Evolutionary conservation across 2,113 vertebrate genomes (phyloP), one percentile per base, ranked within the genome.

Genomic region (Ahaetulla prasina): DNA sequence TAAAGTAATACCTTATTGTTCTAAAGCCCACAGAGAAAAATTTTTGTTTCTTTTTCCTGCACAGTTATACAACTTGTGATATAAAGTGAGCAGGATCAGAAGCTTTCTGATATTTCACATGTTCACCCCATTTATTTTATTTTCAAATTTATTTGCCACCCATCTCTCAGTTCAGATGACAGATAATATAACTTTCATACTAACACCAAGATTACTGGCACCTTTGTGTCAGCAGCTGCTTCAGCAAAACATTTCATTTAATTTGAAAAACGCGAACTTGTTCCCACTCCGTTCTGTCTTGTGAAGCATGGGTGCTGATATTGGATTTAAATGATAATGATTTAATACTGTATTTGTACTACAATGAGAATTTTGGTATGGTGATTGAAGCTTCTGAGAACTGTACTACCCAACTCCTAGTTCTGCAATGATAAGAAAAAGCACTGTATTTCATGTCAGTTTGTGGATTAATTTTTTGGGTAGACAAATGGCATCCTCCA

Each of bases 401-500:
- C 74, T 43, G 20, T 80, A 80, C 18, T 80, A 80, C 35, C 74
- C 74, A 80, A 10, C 35, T 80, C 74, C 35, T 80, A 80, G 35
- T 80, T 80, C 18, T 60, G 11, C 68, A 92, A 54, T 94, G 89
- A 8, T 91, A 25, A 89, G 27, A 90, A 92, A 95, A 93, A 90
- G 12, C 4, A 30, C 54, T 18, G n/a, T 10, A 43, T 85, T 14
- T 7, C 14, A 10, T 45, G 60, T 49, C 92, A 93, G 94, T 23
- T 92, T 89, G 74, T 86, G 86, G 93, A 93, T 95, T 95, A 68
- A 47, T 85, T 55, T 23, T 93, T 93, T 27, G 85, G 91, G 92
- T 94, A 88, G 53, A 93, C 0, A 1, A 89, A 94, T 60, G 45
- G 93, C 93, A 95, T 93, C 94, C 43, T 91, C 94, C 30, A 8